Evolutionary conservation across 2,888 invertebrate species (phyloP), one percentile per base, ranked within the genome.

Genomic region (Hypselothyrea guttata): DNA sequence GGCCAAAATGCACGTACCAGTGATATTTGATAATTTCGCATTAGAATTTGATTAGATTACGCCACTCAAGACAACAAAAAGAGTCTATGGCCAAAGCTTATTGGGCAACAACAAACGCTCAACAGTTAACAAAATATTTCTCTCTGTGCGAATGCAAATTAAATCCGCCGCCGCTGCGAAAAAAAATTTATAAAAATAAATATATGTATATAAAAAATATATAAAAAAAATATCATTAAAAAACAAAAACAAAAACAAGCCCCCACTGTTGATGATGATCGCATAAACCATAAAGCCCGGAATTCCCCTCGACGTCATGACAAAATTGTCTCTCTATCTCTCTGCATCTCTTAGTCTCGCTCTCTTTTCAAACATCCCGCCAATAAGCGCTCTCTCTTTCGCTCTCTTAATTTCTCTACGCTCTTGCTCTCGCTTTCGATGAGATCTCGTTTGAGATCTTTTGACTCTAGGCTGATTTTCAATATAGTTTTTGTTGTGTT

Each of bases 221-320:
- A n/a, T 49, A 69, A 70, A 49, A 70, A 55, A 44, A 63, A 48
- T 56, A 62, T 22, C 22, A 22, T 22, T 22, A 22, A 22, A 22
- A 18, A 38, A 49, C 54, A 61, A 58, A 55, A 48, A 63, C 52
- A 70, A 60, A 49, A 60, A 51, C 55, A 56, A 47, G 31, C 47
- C 33, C n/a, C 34, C 37, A 30, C 52, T 42, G 30, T 35, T 63
- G 34, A 42, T 62, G 82, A 82, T 85, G 84, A 84, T 81, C 84
- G 74, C 73, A 85, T 75, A 71, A 66, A 63, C 22, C 68, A 86
- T 84, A 86, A 82, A 86, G 86, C 71, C 77, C 66, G 86, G 81
- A 82, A 84, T 86, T 86, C 86, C 81, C 81, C 66, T 42, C 61
- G 60, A 86, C 81, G 84, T 85, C 86, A 79, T 47, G 65, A 73